Percentiles rank a stretch among this genome's conserved stretches.
Evolutionary conservation across 2,888 invertebrate genomes (phyloP).

Genomic region (Volucella bombylans): DNA sequence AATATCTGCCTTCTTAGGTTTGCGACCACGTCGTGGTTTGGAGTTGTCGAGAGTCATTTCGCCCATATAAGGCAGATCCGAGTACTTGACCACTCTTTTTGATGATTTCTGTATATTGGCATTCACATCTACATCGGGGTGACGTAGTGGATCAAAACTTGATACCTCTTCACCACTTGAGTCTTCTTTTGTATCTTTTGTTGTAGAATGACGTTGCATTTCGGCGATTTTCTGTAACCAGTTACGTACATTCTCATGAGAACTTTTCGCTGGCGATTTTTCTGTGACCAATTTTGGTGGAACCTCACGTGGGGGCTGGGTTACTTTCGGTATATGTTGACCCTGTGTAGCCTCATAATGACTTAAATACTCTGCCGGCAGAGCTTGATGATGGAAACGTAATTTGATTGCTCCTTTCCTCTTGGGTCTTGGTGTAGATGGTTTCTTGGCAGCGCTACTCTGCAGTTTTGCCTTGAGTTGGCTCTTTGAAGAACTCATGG

Average conservation of each 20-base stretch:
- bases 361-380: conserved; percentile 90
- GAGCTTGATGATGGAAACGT: conserved; percentile 91
- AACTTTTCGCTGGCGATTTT: conserved; percentile 81
- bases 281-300: conserved; percentile 82
- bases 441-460: conserved; percentile 45
- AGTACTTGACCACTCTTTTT: conserved; percentile 86
- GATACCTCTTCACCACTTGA: conserved; percentile 72
- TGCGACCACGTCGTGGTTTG: conserved; percentile 92
- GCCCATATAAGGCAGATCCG: conserved; percentile 95
- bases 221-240: conserved; percentile 90
- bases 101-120: conserved; percentile 53
- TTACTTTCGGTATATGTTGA: conserved; percentile 81
- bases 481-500: conserved; percentile 52
- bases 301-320: conserved; percentile 77
- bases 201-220: conserved; percentile 83
- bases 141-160: conserved; percentile 79
- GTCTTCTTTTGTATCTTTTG: conserved; percentile 62
- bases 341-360: conserved; percentile 90
- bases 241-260: conserved; percentile 87
- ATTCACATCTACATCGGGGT: conserved; percentile 78
- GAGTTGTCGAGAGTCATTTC: conserved; percentile 95
- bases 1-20: conserved; percentile 95
- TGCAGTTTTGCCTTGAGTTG: conserved; percentile 79
- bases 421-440: conserved; percentile 62
- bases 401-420: conserved; percentile 86